Conservation (phyloP, 2,113 vertebrate genomes). For the Dicrurus megarhynchus region DNA sequence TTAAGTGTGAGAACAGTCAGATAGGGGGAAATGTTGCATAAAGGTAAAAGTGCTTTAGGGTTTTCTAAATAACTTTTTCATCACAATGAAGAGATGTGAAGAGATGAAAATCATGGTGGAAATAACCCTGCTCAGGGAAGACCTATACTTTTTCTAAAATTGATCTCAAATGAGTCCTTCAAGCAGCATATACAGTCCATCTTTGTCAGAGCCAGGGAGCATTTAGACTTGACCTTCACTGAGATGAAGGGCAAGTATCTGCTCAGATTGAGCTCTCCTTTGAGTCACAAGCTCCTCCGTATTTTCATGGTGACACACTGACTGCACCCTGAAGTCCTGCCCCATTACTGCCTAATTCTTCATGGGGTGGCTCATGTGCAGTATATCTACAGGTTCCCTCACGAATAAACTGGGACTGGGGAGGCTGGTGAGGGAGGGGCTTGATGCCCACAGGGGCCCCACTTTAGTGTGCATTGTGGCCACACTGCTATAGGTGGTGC, state of each 20-base stretch:
- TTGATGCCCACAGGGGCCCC: accelerated
- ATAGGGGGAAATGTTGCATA: neutral
- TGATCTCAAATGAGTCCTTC: neutral
- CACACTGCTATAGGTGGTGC: accelerated
- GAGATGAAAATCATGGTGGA: neutral
- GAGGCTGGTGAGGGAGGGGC: neutral
- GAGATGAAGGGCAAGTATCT: neutral
- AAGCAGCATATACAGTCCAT: neutral
- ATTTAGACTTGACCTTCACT: neutral
- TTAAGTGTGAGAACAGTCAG: neutral
- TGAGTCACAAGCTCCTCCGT: neutral
- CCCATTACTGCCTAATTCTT: neutral
- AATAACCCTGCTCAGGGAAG: neutral
- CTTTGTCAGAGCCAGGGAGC: neutral
- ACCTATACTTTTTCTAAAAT: neutral
- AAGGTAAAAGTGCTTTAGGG: neutral
- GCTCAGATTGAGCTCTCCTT: neutral
- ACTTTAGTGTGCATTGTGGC: neutral
- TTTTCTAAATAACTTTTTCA: neutral
- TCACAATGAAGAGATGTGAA: neutral
- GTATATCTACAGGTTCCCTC: neutral
- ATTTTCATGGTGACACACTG: neutral
- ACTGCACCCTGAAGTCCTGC: neutral
- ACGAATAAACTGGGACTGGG: neutral
- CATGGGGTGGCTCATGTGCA: neutral